Base-by-base conservation (phyloP, 2,888 invertebrate genomes). In the Yponomeuta malinellus region DNA sequence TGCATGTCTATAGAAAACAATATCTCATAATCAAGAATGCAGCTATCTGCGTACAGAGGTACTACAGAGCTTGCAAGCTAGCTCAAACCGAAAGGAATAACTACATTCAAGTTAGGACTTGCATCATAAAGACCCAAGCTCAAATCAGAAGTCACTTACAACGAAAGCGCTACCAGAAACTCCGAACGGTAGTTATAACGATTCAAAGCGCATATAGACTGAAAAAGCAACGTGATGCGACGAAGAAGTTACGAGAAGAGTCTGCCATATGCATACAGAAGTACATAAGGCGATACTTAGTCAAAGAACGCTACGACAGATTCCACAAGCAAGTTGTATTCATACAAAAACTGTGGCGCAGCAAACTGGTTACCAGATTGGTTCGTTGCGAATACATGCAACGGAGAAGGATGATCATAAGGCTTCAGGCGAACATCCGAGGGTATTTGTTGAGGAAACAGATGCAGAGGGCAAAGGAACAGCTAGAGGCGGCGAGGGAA, bases 371-470 rank as follows among this genome's bases (percentile, higher is more conserved):
- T 15, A 90, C 88, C 75, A 84, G 88, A 74, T 74, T 82, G 72
- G 75, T 88, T 73, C 88, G 82, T 72, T 84, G 81, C 63, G 85
- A 85, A 48, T 90, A 79, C 76, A 72, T 84, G 71, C 84, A 86
- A 71, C 88, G 85, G 77, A 83, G 78, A 76, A 76, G 73, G 23
- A 67, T 81, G 43, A 76, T 90, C 15, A 78, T 85, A 2, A 83
- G 81, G 75, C 73, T 94, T 72, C 92, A 93, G 76, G 82, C 93
- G 10, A 73, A 80, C 48, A 82, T 90, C 66, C 88, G 94, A 76
- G 93, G 94, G 69, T 86, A 89, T 78, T 77, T 93, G 75, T 88
- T 93, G 59, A 85, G 94, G 68, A 83, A 89, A 80, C 78, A 90
- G 70, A 83, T 93, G 72, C 79, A 90, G 76, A 76, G 76, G n/a